A percentile compares a stretch with the other conserved stretches of the same genome.
Conservation (phyloP, 2,113 vertebrate genomes). For the Forbesichthys papilliferus region DNA sequence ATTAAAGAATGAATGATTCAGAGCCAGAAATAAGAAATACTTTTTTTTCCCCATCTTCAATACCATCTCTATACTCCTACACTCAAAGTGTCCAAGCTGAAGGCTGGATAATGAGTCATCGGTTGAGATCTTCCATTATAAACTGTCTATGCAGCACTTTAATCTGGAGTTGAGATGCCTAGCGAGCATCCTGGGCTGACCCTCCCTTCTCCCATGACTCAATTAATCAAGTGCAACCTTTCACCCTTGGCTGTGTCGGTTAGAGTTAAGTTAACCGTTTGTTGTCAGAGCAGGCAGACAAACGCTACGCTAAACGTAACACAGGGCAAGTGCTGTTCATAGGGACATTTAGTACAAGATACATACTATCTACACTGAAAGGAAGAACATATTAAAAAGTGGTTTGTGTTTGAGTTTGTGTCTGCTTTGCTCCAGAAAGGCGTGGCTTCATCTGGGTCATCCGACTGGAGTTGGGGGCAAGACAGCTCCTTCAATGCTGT, state of each 20-base stretch:
- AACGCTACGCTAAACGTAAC: background rate
- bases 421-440: background rate
- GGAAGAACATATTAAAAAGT: background rate
- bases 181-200: conserved; percentile 46
- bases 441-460: conserved; percentile 50
- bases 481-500: conserved; percentile 41
- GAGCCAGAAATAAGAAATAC: conserved; percentile 24
- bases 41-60: background rate
- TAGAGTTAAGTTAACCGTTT: conserved; percentile 47
- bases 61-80: conserved; percentile 5
- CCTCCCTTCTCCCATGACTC: conserved; percentile 50
- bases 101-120: background rate
- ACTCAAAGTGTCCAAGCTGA: background rate
- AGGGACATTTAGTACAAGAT: conserved; percentile 4
- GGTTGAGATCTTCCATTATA: conserved; percentile 8
- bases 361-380: background rate
- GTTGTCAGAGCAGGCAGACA: conserved; percentile 2
- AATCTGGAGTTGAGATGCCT: conserved; percentile 46
- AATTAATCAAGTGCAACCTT: conserved; percentile 57
- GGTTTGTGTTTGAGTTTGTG: no score
- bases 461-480: conserved; percentile 47
- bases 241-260: conserved; percentile 48
- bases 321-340: conserved; percentile 1
- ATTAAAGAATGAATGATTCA: conserved; percentile 34
- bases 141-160: conserved; percentile 41